Conservation (phyloP, 2,888 invertebrate genomes). For the Drosophila greeni region DNA sequence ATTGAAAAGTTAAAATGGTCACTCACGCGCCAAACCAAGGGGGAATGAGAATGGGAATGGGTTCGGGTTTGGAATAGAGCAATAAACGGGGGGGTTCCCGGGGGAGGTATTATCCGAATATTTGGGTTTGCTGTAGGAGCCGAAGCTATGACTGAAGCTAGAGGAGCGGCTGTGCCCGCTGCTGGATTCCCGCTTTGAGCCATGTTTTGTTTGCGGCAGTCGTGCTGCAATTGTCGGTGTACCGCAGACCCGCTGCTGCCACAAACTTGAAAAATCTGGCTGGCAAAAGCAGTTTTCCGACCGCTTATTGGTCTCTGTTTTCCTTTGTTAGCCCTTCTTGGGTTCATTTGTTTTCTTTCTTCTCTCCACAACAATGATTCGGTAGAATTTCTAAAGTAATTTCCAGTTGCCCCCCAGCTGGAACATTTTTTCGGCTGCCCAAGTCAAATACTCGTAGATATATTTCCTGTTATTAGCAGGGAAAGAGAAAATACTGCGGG, state of each 20-base stretch:
- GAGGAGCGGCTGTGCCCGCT: constrained; percentile 66
- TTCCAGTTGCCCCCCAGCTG: constrained; percentile 59
- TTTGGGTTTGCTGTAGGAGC: constrained; percentile 38
- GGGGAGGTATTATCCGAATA: constrained; percentile 55
- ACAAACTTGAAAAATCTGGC: constrained; percentile 61
- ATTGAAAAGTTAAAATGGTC: constrained; percentile 66
- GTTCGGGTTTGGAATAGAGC: constrained; percentile 8
- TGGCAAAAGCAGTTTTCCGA: constrained; percentile 64
- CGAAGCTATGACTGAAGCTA: constrained; percentile 22
- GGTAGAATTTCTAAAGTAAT: constrained; percentile 66
- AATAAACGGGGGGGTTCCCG: constrained; percentile 6
- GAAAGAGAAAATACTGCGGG: constrained; percentile 60
- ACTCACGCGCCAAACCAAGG: constrained; percentile 62
- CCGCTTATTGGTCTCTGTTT: constrained; percentile 44
- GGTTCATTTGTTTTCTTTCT: constrained; percentile 61
- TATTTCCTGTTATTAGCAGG: constrained; percentile 60
- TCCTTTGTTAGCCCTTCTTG: constrained; percentile 43
- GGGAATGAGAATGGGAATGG: neutral
- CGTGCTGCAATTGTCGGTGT: constrained; percentile 62
- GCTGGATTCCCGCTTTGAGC: constrained; percentile 66
- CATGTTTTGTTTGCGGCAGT: constrained; percentile 31
- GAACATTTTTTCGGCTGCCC: constrained; percentile 25
- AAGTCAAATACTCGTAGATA: constrained; percentile 21
- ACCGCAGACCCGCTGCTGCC: constrained; percentile 22
- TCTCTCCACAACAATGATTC: constrained; percentile 34